Conservation (phyloP, 2,113 vertebrate genomes). For the Uria lomvia region DNA sequence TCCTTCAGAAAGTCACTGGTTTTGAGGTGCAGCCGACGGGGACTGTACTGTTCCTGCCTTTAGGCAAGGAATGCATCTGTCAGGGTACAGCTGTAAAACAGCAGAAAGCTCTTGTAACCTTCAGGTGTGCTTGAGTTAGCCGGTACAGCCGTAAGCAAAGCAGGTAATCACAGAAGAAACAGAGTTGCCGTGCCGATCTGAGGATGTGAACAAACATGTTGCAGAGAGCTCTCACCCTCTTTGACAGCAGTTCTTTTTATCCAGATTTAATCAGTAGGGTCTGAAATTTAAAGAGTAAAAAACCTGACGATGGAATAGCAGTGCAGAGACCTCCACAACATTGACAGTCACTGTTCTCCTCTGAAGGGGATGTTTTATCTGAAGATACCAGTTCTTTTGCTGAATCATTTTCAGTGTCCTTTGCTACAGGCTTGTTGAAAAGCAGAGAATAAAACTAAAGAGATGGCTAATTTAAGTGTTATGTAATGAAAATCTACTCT, state of each 20-base stretch:
- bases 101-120: neutral
- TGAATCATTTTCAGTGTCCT: neutral
- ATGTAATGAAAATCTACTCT: neutral
- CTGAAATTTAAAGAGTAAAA: neutral
- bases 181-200: neutral
- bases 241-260: neutral
- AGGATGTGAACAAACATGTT: neutral
- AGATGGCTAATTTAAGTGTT: neutral
- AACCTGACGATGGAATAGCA: neutral
- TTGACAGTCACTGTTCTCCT: neutral
- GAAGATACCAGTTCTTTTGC: neutral
- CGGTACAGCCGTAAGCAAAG: accelerated
- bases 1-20: neutral
- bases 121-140: neutral
- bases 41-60: neutral
- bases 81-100: neutral
- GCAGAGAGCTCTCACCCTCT: neutral
- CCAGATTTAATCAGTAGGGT: neutral
- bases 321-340: neutral
- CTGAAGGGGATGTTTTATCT: neutral
- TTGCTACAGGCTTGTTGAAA: neutral
- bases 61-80: neutral
- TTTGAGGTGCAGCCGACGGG: neutral
- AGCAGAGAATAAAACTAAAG: neutral
- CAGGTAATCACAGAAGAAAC: neutral